Evolutionary conservation across 2,888 invertebrate genomes (phyloP).

Genomic region (Dicranocentrus wangi): DNA sequence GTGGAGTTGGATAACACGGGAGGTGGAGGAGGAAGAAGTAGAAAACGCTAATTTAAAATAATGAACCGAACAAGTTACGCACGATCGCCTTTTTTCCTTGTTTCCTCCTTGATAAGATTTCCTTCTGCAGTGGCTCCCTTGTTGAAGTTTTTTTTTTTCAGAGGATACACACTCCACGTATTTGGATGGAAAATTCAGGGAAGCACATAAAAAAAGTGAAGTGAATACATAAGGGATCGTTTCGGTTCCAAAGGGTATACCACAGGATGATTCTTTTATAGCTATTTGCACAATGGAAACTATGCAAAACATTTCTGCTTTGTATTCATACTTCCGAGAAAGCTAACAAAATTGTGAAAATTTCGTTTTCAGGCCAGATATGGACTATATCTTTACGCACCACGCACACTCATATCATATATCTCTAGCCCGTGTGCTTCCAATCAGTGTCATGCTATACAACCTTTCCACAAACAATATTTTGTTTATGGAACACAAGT

Average conservation of each 20-base stretch:
- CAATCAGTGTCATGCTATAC: too few relatives aligned
- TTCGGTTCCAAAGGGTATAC: constrained; percentile 1
- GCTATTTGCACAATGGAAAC: background rate
- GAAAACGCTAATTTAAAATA: constrained; percentile 58
- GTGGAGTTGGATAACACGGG: background rate
- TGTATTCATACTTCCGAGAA: background rate
- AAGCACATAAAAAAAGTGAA: background rate
- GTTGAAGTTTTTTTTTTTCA: background rate
- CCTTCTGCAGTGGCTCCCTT: background rate
- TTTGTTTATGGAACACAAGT: background rate
- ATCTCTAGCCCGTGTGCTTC: too few relatives aligned
- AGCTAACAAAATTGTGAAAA: too few relatives aligned
- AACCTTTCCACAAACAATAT: too few relatives aligned
- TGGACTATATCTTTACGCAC: too few relatives aligned
- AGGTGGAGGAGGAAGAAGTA: constrained; percentile 1
- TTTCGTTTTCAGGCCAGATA: too few relatives aligned
- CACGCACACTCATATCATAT: too few relatives aligned
- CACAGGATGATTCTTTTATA: background rate
- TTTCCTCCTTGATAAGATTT: constrained; percentile 35
- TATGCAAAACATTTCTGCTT: background rate
- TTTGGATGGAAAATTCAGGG: background rate
- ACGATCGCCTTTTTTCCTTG: constrained; percentile 47
- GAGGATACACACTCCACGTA: background rate
- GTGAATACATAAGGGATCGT: constrained; percentile 18
- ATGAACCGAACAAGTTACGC: constrained; percentile 56